Conservation (phyloP, 64 coral and sea anemone genomes). For the Trachythela sp. region DNA sequence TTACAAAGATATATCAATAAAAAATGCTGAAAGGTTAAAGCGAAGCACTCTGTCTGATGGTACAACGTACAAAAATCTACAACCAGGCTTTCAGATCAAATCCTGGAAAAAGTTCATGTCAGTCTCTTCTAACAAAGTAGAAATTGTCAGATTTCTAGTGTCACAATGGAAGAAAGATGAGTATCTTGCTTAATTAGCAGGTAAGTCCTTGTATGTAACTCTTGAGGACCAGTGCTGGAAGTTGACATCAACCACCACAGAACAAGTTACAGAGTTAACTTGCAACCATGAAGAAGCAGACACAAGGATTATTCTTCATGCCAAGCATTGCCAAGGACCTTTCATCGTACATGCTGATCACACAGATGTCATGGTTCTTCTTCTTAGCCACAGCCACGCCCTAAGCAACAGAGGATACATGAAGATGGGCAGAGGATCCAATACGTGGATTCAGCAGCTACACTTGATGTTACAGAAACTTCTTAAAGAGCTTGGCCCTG, state of each 20-base stretch:
- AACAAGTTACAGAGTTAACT: not conserved
- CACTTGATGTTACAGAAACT: not conserved
- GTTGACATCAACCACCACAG: not conserved
- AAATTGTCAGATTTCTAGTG: not conserved
- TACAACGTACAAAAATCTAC: not conserved
- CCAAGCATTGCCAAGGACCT: not conserved
- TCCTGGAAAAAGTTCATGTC: not conserved
- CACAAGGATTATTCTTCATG: constrained; percentile 7
- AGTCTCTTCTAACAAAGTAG: not conserved
- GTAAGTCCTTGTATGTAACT: not conserved
- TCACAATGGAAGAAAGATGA: not conserved
- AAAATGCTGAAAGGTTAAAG: constrained; percentile 33
- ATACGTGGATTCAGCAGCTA: not conserved
- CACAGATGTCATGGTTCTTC: constrained; percentile 1
- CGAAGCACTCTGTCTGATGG: not conserved
- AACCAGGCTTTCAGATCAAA: not conserved
- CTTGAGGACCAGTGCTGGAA: not conserved
- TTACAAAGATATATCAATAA: constrained; percentile 39
- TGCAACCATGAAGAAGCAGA: not conserved
- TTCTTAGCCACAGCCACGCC: not conserved
- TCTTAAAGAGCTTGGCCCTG: not conserved
- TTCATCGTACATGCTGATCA: not conserved
- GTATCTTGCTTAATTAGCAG: not conserved
- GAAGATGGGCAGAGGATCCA: not conserved
- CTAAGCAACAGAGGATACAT: not conserved